Percentiles rank a stretch among this genome's conserved stretches.
Conservation (phyloP, 2,888 invertebrate species). For the Ochlodes sylvanus region DNA sequence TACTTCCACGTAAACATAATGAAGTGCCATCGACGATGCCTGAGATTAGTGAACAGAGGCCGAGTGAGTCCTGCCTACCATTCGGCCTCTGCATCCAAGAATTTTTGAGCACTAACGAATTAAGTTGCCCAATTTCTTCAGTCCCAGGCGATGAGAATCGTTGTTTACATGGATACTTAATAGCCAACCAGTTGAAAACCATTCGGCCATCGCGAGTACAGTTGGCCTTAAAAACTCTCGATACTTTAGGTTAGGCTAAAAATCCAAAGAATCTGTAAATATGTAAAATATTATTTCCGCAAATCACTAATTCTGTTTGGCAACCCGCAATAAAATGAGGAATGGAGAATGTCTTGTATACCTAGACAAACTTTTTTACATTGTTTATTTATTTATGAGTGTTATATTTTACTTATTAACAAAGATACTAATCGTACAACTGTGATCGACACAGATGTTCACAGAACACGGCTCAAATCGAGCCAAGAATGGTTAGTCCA, state of each 20-base stretch:
- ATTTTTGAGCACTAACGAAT: constrained; percentile 46
- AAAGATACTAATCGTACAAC: too few relatives aligned
- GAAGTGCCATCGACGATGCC: constrained; percentile 42
- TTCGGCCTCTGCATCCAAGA: constrained; percentile 48
- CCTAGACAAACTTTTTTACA: too few relatives aligned
- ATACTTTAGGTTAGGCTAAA: constrained; percentile 28
- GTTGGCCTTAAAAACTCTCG: constrained; percentile 11
- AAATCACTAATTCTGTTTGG: too few relatives aligned
- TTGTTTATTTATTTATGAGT: too few relatives aligned
- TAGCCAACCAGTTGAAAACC: constrained; percentile 32
- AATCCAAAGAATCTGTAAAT: constrained; percentile 35
- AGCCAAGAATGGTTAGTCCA: too few relatives aligned
- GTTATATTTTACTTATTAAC: too few relatives aligned
- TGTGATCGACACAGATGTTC: too few relatives aligned
- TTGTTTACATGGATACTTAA: constrained; percentile 39
- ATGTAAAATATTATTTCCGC: too few relatives aligned
- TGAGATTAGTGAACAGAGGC: constrained; percentile 43
- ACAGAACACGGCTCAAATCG: too few relatives aligned
- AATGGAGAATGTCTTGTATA: too few relatives aligned
- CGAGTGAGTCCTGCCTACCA: constrained; percentile 47
- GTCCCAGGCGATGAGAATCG: constrained; percentile 25
- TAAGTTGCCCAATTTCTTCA: constrained; percentile 46
- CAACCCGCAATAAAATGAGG: too few relatives aligned
- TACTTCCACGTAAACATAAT: constrained; percentile 42
- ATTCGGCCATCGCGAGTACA: constrained; percentile 16